These are phyloP conservation scores for Toxonevra muliebris DNA, from an alignment of 2,888 invertebrate genomes.

Conservation along the genomic window DNA sequence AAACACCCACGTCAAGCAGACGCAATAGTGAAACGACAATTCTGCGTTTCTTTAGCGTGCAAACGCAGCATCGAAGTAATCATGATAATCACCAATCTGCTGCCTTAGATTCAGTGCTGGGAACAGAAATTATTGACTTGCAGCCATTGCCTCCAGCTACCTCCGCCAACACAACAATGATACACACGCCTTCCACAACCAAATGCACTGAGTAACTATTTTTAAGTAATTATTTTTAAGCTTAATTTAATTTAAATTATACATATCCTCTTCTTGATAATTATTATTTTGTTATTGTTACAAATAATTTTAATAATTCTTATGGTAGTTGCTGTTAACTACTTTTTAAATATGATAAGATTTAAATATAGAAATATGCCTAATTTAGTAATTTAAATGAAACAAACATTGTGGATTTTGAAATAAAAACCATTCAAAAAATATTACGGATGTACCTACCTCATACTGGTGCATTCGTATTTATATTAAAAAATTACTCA, in stretches of 20 bases:
- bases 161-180: slow-evolving; percentile 14
- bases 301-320: background rate
- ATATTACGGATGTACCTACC: too few species aligned
- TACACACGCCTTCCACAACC: slow-evolving; percentile 24
- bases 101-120: slow-evolving; percentile 20
- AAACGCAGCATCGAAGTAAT: slow-evolving; percentile 39
- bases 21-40: slow-evolving; percentile 63
- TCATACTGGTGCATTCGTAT: too few species aligned
- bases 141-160: slow-evolving; percentile 32
- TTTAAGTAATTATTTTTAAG: too few species aligned
- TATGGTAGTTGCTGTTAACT: background rate
- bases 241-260: too few species aligned
- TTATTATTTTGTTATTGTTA: slow-evolving; percentile 14
- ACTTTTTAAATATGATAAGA: background rate
- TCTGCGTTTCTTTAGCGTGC: slow-evolving; percentile 61
- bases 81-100: background rate
- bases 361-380: too few species aligned
- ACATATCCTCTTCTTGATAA: background rate
- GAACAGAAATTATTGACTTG: slow-evolving; percentile 33
- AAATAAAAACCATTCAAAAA: too few species aligned
- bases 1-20: slow-evolving; percentile 61
- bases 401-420: too few species aligned
- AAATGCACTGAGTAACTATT: slow-evolving; percentile 20
- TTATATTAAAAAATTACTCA: too few species aligned
- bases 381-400: too few species aligned